Evolutionary conservation across 2,888 invertebrate species (phyloP).

Genomic region (Nomada fucata): DNA sequence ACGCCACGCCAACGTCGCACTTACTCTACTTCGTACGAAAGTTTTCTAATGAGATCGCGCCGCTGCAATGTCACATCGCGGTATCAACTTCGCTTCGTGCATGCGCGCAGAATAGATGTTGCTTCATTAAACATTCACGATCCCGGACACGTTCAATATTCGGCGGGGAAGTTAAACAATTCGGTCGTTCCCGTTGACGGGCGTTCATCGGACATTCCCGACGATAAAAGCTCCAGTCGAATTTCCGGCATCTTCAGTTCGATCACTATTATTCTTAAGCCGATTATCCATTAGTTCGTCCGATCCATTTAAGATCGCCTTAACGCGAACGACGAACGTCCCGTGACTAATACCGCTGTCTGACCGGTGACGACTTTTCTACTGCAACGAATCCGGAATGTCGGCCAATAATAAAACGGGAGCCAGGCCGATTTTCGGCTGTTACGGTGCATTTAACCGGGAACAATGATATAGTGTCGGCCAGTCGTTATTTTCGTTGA

Average conservation of each 20-base stretch:
- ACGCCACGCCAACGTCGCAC: background rate
- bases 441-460: slow-evolving; percentile 4
- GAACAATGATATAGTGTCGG: slow-evolving; percentile 22
- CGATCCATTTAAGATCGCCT: slow-evolving; percentile 23
- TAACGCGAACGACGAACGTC: background rate
- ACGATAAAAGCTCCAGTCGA: background rate
- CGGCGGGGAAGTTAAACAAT: background rate
- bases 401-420: slow-evolving; percentile 29
- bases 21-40: no score
- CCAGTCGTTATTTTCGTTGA: slow-evolving; percentile 46
- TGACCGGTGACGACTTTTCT: slow-evolving; percentile 33
- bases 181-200: background rate
- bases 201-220: background rate
- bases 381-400: background rate
- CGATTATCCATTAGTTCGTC: slow-evolving; percentile 2
- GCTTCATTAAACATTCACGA: background rate
- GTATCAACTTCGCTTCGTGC: no score
- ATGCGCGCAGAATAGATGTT: no score
- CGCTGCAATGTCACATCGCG: no score
- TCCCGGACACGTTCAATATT: background rate
- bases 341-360: slow-evolving; percentile 9
- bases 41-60: no score
- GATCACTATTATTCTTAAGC: slow-evolving; percentile 14
- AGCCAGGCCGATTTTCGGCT: slow-evolving; percentile 8
- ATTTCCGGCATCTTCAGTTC: background rate